Percentiles rank a stretch among this genome's conserved stretches.
These are phyloP conservation scores for Orthonyx spaldingii DNA, from an alignment of 2,113 vertebrate genomes.

Conservation along the genomic window DNA sequence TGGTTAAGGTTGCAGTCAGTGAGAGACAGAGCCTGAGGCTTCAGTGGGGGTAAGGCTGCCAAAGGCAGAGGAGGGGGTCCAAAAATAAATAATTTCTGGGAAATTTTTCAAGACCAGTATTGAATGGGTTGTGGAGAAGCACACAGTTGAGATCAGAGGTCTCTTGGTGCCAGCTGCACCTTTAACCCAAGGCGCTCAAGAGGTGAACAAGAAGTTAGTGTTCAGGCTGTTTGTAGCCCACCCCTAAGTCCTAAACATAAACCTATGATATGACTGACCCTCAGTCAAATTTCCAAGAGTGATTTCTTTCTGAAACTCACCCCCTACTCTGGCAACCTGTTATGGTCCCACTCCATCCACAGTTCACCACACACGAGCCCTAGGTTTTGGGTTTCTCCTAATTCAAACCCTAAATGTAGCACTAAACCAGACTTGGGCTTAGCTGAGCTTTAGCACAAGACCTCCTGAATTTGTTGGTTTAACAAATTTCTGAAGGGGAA, in stretches of 20 bases:
- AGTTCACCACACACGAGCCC: rapidly evolving
- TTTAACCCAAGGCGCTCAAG: background rate
- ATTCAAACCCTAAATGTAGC: background rate
- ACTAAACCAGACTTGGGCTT: background rate
- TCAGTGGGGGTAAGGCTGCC: background rate
- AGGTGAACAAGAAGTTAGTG: background rate
- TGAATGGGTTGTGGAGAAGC: rapidly evolving
- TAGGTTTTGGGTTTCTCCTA: background rate
- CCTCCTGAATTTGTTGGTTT: background rate
- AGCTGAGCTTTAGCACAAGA: background rate
- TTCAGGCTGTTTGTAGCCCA: background rate
- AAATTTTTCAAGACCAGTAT: background rate
- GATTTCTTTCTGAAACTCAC: background rate
- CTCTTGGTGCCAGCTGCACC: background rate
- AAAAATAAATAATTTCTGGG: background rate
- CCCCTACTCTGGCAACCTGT: background rate
- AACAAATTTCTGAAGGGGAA: background rate
- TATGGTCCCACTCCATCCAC: background rate
- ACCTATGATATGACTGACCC: rapidly evolving
- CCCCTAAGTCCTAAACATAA: background rate
- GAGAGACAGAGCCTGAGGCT: background rate
- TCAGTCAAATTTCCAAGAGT: background rate
- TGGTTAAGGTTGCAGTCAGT: background rate
- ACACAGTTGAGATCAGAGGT: background rate
- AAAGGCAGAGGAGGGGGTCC: rapidly evolving